phyloP scores from a whole-genome alignment of 2,797 vertebrate genomes.

The Chiloscyllium punctatum region DNA sequence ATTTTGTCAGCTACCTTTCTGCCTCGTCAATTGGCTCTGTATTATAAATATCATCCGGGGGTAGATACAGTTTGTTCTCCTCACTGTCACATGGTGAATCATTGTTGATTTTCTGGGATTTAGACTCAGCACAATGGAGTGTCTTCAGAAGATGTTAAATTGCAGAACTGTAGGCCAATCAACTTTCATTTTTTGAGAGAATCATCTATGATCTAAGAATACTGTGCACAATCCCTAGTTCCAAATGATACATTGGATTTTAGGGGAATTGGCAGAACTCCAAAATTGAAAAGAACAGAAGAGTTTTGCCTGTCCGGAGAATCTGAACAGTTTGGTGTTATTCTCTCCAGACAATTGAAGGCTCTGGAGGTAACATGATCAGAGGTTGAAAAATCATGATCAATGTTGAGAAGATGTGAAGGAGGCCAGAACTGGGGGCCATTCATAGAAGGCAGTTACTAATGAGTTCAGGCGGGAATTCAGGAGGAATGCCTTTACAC shows the following conservation, averaged over 20 bases:
- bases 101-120: too few species aligned
- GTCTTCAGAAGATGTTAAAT: too few species aligned
- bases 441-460: background rate
- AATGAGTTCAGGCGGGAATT: background rate
- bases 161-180: too few species aligned
- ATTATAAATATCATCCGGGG: background rate
- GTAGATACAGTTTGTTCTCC: background rate
- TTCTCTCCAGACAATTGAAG: too few species aligned
- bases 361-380: background rate
- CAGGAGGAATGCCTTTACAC: background rate
- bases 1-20: background rate
- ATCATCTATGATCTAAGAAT: background rate
- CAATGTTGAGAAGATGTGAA: background rate
- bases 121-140: too few species aligned
- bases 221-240: background rate
- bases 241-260: background rate
- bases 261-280: background rate
- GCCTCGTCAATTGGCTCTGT: background rate
- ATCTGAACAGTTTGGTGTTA: too few species aligned
- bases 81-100: too few species aligned
- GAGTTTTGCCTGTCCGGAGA: background rate
- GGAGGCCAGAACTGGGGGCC: background rate
- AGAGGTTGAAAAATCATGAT: background rate
- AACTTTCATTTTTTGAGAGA: too few species aligned
- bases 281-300: background rate